These are phyloP conservation scores for Rhodinocichla rosea DNA, from an alignment of 2,113 vertebrate species.

Conservation along the genomic window DNA sequence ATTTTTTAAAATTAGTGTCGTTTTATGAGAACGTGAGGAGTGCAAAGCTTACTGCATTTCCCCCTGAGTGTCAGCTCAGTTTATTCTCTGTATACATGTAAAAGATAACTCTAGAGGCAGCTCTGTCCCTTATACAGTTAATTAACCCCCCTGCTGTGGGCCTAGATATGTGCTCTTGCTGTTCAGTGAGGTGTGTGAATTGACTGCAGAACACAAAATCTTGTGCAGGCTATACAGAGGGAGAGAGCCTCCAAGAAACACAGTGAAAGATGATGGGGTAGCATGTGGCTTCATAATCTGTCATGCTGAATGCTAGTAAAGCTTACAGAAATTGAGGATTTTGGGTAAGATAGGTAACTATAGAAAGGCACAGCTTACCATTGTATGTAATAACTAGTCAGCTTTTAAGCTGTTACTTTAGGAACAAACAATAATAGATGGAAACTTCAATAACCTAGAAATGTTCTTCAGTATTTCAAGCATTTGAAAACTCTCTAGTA, in stretches of 20 bases:
- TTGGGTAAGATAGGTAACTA: constrained; percentile 10
- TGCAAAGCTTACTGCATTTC: not conserved
- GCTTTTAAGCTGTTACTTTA: constrained; percentile 38
- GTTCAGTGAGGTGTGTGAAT: constrained; percentile 57
- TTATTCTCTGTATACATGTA: not conserved
- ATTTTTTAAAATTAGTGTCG: not conserved
- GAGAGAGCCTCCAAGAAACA: constrained; percentile 29
- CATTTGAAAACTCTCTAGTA: not conserved
- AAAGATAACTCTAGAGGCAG: not conserved
- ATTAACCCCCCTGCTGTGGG: constrained; percentile 61
- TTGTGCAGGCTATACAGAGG: not conserved
- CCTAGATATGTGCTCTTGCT: constrained; percentile 29
- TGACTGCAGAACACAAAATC: constrained; percentile 11
- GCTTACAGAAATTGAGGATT: constrained; percentile 44
- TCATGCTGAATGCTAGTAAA: constrained; percentile 41
- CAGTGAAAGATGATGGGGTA: constrained; percentile 22
- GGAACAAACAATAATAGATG: constrained; percentile 11
- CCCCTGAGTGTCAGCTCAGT: not conserved
- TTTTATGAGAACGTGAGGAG: not conserved
- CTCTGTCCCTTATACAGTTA: constrained; percentile 45
- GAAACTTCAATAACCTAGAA: not conserved
- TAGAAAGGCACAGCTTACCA: not conserved
- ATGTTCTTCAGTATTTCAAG: not conserved
- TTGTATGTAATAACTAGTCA: constrained; percentile 5
- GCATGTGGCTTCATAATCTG: constrained; percentile 34